A percentile compares a stretch with the other conserved stretches of the same genome.
These are phyloP conservation scores for Falco rusticolus DNA, from an alignment of 2,797 vertebrate genomes.

Conservation along the genomic window DNA sequence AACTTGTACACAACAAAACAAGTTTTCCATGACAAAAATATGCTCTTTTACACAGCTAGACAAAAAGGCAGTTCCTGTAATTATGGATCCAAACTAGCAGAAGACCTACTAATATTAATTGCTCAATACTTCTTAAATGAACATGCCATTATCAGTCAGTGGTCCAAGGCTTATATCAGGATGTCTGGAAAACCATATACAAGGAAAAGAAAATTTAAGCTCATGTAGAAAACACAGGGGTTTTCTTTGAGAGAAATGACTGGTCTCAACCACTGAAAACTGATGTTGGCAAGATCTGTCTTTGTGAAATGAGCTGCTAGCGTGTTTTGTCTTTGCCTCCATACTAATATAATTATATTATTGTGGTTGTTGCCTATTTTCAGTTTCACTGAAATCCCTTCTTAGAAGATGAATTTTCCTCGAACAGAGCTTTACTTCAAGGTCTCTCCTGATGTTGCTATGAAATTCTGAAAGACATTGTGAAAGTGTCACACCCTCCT, in stretches of 20 bases:
- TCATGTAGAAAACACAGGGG: background rate
- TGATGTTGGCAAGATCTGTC: background rate
- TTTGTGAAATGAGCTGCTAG: background rate
- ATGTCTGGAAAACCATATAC: background rate
- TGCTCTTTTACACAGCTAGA: accelerated
- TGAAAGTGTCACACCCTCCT: background rate
- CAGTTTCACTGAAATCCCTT: background rate
- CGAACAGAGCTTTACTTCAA: background rate
- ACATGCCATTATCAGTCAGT: background rate
- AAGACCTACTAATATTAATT: background rate
- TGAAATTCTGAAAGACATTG: background rate
- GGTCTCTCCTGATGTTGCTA: background rate
- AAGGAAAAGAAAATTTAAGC: background rate
- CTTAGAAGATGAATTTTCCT: background rate
- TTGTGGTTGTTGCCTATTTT: background rate
- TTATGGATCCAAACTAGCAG: background rate
- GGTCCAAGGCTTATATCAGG: background rate
- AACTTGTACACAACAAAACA: background rate
- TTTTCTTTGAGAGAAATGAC: background rate
- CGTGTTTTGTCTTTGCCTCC: background rate
- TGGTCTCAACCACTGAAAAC: background rate
- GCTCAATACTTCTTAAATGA: background rate
- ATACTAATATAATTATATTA: background rate
- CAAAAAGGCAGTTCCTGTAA: background rate
- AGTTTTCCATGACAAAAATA: background rate